These are phyloP conservation scores for Callopanchax toddi DNA, from an alignment of 2,113 vertebrate genomes.

Conservation along the genomic window DNA sequence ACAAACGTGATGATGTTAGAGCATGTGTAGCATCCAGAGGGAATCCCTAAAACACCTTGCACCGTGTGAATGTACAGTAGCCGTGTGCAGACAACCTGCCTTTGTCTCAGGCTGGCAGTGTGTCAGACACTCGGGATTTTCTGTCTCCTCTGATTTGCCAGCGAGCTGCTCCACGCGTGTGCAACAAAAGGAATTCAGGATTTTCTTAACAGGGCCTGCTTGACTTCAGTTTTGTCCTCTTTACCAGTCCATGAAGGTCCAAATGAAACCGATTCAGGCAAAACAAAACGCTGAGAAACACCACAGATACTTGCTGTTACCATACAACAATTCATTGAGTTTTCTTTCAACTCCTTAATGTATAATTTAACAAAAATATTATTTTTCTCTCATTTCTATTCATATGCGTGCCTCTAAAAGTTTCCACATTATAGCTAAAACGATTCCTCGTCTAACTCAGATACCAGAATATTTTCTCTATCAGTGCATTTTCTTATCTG, in stretches of 20 bases:
- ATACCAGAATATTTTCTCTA: conserved; percentile 17
- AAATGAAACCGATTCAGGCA: no score
- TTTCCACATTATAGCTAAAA: conserved; percentile 29
- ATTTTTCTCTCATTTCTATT: conserved; percentile 2
- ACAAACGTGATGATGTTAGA: neutral
- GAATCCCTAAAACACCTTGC: neutral
- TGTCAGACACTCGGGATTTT: conserved; percentile 30
- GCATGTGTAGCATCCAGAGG: conserved; percentile 7
- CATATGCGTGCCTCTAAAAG: conserved; percentile 16
- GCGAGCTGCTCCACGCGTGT: conserved; percentile 12
- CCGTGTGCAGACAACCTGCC: conserved; percentile 23
- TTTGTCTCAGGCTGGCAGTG: conserved; percentile 21
- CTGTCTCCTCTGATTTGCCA: conserved; percentile 37
- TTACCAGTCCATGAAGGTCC: no score
- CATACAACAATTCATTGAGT: neutral
- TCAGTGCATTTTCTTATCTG: conserved; percentile 27
- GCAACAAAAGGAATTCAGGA: neutral
- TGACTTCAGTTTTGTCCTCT: no score
- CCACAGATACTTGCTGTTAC: no score
- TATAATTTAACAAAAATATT: conserved; percentile 7
- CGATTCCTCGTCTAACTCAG: neutral
- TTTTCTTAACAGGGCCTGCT: no score
- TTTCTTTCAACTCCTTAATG: neutral
- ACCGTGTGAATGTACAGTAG: neutral
- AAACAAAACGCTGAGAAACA: no score